phyloP scores from a whole-genome alignment of 2,113 vertebrate genomes.

The Crocuta crocuta region DNA sequence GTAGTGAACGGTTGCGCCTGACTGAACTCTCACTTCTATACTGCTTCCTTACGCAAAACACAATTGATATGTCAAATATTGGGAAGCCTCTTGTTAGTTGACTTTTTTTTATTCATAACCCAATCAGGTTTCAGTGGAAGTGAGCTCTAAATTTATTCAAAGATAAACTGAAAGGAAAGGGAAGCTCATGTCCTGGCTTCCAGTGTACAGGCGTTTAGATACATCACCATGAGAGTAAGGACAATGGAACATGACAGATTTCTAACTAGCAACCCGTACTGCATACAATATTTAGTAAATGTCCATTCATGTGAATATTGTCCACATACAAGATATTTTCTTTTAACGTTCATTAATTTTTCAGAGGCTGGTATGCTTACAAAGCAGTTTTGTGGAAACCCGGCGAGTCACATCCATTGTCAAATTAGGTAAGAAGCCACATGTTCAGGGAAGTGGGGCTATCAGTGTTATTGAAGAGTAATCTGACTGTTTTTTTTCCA shows the following conservation, averaged over 20 bases:
- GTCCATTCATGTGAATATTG: not conserved
- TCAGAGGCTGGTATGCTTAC: not conserved
- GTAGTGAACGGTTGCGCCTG: not conserved
- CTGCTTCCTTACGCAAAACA: not conserved
- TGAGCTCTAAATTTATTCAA: not conserved
- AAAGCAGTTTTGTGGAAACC: not conserved
- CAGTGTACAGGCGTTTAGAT: not conserved
- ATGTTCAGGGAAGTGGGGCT: not conserved
- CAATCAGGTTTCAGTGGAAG: not conserved
- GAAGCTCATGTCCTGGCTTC: not conserved
- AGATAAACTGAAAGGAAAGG: not conserved
- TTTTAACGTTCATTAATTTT: not conserved
- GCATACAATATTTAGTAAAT: not conserved
- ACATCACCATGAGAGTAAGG: not conserved
- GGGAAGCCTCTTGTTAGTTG: not conserved
- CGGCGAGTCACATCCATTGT: not conserved
- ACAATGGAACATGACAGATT: not conserved
- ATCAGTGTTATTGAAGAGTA: not conserved
- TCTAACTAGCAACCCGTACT: not conserved
- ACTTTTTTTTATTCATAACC: not conserved
- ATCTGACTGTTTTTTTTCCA: not conserved
- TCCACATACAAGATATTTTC: not conserved
- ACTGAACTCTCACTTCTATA: not conserved
- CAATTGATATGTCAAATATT: not conserved
- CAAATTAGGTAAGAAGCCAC: not conserved